Evolutionary conservation across 2,113 vertebrate genomes (phyloP).

Genomic region (Galbula dea): DNA sequence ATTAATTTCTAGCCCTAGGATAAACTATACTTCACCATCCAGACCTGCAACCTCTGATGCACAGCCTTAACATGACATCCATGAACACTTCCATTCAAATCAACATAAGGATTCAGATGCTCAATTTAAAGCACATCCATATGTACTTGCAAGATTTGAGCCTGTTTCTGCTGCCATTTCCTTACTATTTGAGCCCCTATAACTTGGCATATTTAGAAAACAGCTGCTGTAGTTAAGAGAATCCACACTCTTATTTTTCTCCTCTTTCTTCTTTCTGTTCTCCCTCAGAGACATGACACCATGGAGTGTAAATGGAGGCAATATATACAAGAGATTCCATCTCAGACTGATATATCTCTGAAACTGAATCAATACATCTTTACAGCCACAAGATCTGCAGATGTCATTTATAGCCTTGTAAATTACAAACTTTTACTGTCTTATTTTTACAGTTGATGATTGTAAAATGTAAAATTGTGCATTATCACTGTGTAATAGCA

Average conservation of each 20-base stretch:
- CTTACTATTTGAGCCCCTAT: not conserved
- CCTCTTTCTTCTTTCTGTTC: constrained; percentile 23
- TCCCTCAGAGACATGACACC: constrained; percentile 23
- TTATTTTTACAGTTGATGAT: constrained; percentile 54
- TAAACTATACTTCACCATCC: not conserved
- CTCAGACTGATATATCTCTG: not conserved
- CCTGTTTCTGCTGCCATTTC: not conserved
- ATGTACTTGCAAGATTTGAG: not conserved
- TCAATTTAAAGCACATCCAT: not conserved
- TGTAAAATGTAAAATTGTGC: constrained; percentile 58
- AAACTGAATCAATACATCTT: constrained; percentile 40
- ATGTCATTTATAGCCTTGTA: constrained; percentile 57
- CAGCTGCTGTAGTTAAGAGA: constrained; percentile 33
- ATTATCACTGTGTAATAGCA: constrained; percentile 53
- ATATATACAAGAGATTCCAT: constrained; percentile 37
- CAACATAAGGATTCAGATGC: not conserved
- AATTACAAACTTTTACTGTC: constrained; percentile 61
- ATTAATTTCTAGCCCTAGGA: not conserved
- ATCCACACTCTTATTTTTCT: not conserved
- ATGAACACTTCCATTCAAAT: not conserved
- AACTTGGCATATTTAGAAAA: constrained; percentile 27
- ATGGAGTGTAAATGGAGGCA: not conserved
- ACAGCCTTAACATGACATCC: not conserved
- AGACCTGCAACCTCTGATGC: not conserved
- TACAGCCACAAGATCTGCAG: constrained; percentile 54